Conservation (phyloP, 2,797 vertebrate species). For the Tachyglossus aculeatus region DNA sequence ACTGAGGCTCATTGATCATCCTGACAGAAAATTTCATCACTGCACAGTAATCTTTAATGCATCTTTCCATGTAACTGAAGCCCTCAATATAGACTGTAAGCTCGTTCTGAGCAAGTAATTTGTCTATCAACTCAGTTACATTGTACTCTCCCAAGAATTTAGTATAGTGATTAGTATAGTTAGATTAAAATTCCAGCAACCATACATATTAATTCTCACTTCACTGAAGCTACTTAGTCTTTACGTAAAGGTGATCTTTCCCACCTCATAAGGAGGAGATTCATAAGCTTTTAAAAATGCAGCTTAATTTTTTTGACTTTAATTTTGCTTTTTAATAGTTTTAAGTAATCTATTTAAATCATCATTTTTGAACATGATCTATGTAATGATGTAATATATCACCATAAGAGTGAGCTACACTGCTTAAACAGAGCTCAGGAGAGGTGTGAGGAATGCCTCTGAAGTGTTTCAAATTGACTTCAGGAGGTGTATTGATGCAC, state of each 20-base stretch:
- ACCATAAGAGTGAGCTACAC: not conserved
- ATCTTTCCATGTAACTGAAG: no score
- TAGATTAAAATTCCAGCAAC: no score
- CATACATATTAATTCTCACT: no score
- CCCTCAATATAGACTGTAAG: no score
- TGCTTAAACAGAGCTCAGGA: not conserved
- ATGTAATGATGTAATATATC: conserved; percentile 10
- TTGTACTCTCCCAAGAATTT: no score
- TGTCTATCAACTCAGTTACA: no score
- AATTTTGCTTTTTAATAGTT: conserved; percentile 39
- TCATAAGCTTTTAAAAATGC: not conserved
- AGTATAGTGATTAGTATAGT: no score
- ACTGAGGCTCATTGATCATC: no score
- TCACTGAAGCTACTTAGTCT: not conserved
- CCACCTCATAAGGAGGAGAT: not conserved
- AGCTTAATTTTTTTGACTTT: conserved; percentile 39
- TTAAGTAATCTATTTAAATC: conserved; percentile 55
- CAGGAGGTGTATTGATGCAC: not conserved
- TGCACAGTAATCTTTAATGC: no score
- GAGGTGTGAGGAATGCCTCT: conserved; percentile 1
- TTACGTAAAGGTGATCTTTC: not conserved
- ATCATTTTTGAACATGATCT: conserved; percentile 35
- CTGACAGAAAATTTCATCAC: no score
- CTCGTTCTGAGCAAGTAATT: no score
- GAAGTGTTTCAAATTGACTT: not conserved